Conservation (phyloP, 2,888 invertebrate species). For the Sipha maydis region DNA sequence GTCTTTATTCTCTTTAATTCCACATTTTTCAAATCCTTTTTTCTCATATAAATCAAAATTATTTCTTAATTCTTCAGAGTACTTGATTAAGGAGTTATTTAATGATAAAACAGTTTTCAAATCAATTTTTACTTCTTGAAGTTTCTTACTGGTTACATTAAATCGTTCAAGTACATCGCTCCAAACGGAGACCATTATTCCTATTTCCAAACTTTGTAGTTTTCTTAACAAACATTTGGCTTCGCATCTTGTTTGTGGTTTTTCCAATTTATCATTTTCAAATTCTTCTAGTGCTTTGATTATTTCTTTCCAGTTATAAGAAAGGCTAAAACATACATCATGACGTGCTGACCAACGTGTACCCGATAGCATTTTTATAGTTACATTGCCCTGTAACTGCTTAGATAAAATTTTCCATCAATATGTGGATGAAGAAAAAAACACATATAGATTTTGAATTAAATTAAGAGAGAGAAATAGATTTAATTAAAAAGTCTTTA, state of each 20-base stretch:
- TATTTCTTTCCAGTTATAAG: no score
- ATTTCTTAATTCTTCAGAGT: constrained; percentile 23
- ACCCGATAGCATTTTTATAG: constrained; percentile 24
- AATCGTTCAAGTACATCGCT: constrained; percentile 5
- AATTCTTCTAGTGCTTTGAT: no score
- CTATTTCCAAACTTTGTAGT: no score
- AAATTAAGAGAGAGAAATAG: no score
- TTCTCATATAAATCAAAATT: constrained; percentile 37
- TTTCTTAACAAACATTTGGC: no score
- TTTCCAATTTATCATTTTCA: no score
- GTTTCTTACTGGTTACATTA: constrained; percentile 32
- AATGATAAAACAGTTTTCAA: constrained; percentile 26
- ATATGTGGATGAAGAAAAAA: constrained; percentile 13
- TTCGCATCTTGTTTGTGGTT: no score
- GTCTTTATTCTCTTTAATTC: constrained; percentile 23
- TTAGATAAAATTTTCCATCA: constrained; percentile 3
- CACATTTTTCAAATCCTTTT: constrained; percentile 17
- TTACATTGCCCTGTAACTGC: constrained; percentile 20
- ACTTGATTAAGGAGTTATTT: constrained; percentile 25
- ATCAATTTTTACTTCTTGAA: constrained; percentile 42
- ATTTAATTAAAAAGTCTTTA: constrained; percentile 1
- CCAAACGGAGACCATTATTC: constrained; percentile 16
- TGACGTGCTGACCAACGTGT: no score
- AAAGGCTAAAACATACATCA: no score
- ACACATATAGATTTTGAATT: constrained; percentile 1